Conservation (phyloP, 2,113 vertebrate species). For the Catharus minimus region DNA sequence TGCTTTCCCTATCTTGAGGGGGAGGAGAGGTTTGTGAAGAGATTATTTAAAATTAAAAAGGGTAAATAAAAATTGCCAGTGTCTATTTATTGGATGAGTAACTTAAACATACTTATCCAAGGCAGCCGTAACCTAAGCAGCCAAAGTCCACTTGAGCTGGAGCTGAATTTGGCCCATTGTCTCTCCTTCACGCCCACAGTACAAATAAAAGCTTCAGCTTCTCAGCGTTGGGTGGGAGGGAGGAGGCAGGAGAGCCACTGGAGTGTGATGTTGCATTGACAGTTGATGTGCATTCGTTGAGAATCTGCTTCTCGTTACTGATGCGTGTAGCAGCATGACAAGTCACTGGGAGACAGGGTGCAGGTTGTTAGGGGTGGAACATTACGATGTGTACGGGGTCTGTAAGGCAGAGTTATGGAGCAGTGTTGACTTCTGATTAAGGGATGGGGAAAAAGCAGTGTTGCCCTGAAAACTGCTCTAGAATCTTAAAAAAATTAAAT, state of each 20-base stretch:
- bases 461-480: not conserved
- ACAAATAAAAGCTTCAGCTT: slow-evolving; percentile 11
- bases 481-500: not conserved
- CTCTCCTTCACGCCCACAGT: slow-evolving; percentile 1
- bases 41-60: not conserved
- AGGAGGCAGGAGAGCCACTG: slow-evolving; percentile 12
- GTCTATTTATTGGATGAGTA: not conserved
- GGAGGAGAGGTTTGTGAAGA: not conserved
- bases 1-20: not conserved
- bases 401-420: not conserved
- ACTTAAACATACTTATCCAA: not conserved
- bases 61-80: not conserved
- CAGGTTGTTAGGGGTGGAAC: not conserved
- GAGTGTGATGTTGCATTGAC: slow-evolving; percentile 4
- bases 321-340: not conserved
- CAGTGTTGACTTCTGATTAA: not conserved
- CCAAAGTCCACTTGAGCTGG: not conserved
- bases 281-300: slow-evolving; percentile 14
- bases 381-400: not conserved
- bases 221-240: not conserved
- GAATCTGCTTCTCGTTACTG: not conserved
- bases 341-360: not conserved
- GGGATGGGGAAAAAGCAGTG: not conserved
- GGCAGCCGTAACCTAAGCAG: not conserved
- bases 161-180: not conserved